Percentiles rank a stretch among this genome's conserved stretches.
phyloP scores from a whole-genome alignment of 2,113 vertebrate species.

The Calidris pygmaea region DNA sequence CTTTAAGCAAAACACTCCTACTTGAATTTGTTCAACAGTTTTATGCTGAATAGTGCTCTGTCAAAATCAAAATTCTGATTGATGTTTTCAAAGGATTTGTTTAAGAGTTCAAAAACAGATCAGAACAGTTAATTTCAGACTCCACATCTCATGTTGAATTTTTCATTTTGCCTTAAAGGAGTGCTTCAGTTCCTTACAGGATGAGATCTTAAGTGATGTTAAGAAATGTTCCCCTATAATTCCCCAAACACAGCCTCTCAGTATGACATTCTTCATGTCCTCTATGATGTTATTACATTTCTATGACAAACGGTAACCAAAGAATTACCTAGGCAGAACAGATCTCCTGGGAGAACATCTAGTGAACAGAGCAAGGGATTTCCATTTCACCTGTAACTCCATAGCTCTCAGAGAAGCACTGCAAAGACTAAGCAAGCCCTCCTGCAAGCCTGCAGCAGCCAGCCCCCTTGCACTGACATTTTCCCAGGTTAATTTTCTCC shows the following conservation, averaged over 20 bases:
- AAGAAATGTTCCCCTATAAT: not conserved
- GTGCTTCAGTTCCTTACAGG: not conserved
- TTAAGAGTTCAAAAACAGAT: not conserved
- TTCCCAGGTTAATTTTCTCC: not conserved
- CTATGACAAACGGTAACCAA: not conserved
- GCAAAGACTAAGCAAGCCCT: not conserved
- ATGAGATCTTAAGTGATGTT: not conserved
- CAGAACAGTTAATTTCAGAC: not conserved
- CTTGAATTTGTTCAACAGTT: not conserved
- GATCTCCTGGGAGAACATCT: not conserved
- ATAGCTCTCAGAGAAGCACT: not conserved
- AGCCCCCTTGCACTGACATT: not conserved
- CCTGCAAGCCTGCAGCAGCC: not conserved
- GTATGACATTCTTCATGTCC: not conserved
- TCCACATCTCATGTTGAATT: not conserved
- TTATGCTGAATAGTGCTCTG: not conserved
- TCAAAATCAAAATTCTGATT: not conserved
- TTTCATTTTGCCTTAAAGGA: not conserved
- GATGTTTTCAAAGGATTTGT: not conserved
- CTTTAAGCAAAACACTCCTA: not conserved
- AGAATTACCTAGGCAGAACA: not conserved
- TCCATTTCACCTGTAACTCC: not conserved
- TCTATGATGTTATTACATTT: not conserved
- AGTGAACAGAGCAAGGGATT: not conserved
- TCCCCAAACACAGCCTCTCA: not conserved